phyloP scores from a whole-genome alignment of 2,888 invertebrate genomes.

The Nezara viridula region DNA sequence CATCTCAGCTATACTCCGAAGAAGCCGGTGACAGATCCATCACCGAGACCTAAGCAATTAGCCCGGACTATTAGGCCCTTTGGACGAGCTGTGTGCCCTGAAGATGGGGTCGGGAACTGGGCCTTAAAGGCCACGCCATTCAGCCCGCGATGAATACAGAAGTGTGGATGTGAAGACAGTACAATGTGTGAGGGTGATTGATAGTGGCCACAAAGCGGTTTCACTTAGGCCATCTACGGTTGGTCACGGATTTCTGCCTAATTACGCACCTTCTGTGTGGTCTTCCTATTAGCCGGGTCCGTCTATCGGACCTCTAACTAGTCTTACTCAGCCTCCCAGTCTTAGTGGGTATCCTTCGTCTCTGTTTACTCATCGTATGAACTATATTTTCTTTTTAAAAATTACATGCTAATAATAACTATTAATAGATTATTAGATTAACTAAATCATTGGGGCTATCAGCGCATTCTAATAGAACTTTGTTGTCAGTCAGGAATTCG shows the following conservation, averaged over 20 bases:
- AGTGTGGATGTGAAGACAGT: conserved; percentile 38
- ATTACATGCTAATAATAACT: too few species aligned
- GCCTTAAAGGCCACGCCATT: neutral
- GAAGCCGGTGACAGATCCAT: conserved; percentile 35
- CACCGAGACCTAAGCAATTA: neutral
- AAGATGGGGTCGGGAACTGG: neutral
- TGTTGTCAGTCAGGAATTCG: too few species aligned
- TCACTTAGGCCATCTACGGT: conserved; percentile 44
- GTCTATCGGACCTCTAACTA: neutral
- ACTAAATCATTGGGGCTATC: too few species aligned
- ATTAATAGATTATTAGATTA: too few species aligned
- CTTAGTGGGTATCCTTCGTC: neutral
- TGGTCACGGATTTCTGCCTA: conserved; percentile 49
- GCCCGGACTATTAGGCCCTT: conserved; percentile 37
- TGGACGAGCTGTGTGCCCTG: neutral
- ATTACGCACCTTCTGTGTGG: conserved; percentile 25
- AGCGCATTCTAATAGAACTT: too few species aligned
- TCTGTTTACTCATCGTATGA: neutral
- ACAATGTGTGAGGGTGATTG: conserved; percentile 43
- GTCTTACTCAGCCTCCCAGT: neutral
- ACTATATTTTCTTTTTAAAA: too few species aligned
- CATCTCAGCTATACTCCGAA: neutral
- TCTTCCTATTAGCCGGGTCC: neutral
- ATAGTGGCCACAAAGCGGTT: conserved; percentile 8
- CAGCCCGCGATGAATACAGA: conserved; percentile 3